phyloP scores from a whole-genome alignment of 2,888 invertebrate genomes.

The Therioaphis trifolii region DNA sequence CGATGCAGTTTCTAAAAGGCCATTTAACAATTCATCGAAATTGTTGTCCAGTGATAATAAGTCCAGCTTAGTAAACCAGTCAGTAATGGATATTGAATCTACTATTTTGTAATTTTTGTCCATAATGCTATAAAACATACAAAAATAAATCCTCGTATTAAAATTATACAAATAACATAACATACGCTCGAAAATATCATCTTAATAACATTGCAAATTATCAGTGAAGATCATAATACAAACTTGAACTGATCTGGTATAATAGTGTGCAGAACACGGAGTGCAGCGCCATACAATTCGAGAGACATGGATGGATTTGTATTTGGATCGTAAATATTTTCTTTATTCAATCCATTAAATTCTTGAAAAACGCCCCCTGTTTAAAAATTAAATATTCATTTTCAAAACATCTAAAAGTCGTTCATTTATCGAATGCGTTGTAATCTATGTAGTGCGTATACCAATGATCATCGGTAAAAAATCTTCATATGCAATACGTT shows the following conservation, averaged over 20 bases:
- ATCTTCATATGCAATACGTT: slow-evolving; percentile 82
- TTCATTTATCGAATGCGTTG: too few species aligned
- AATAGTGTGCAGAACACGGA: slow-evolving; percentile 90
- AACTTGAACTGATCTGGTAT: slow-evolving; percentile 55
- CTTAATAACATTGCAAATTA: too few species aligned
- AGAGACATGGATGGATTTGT: slow-evolving; percentile 90
- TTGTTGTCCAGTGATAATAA: slow-evolving; percentile 55
- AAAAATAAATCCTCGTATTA: too few species aligned
- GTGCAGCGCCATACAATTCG: slow-evolving; percentile 89
- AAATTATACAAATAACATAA: too few species aligned
- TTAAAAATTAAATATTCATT: too few species aligned
- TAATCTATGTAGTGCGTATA: too few species aligned
- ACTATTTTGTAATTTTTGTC: slow-evolving; percentile 52
- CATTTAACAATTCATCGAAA: slow-evolving; percentile 63
- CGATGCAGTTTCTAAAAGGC: slow-evolving; percentile 59
- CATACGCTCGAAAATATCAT: too few species aligned
- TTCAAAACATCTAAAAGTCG: too few species aligned
- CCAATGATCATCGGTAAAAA: slow-evolving; percentile 81
- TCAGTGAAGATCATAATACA: not conserved
- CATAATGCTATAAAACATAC: slow-evolving; percentile 62
- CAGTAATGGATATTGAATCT: slow-evolving; percentile 40
- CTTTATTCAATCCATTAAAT: slow-evolving; percentile 70
- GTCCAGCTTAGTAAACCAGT: slow-evolving; percentile 59
- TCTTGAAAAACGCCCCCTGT: slow-evolving; percentile 33
- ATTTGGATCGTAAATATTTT: slow-evolving; percentile 84